A percentile compares a stretch with the other conserved stretches of the same genome.
Evolutionary conservation across 2,113 vertebrate genomes (phyloP).

Genomic region (Aspidoscelis tigris): DNA sequence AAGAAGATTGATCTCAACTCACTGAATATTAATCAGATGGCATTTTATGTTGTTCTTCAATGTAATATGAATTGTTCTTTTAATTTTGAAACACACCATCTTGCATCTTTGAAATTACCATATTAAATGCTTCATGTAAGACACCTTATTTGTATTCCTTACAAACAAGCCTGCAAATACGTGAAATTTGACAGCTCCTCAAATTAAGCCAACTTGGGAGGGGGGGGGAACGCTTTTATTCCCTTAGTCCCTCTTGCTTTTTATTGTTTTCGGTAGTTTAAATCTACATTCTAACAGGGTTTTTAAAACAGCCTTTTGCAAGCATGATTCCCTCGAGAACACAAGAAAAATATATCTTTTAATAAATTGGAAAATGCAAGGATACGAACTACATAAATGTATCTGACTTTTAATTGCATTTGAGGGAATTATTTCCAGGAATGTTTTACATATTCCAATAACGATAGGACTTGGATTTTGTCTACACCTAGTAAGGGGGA

Average conservation of each 20-base stretch:
- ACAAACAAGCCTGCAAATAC: slow-evolving; percentile 16
- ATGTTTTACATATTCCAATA: slow-evolving; percentile 6
- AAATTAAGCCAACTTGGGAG: not conserved
- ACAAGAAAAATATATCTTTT: slow-evolving; percentile 5
- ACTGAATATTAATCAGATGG: slow-evolving; percentile 35
- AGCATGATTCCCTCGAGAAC: not conserved
- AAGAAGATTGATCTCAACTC: slow-evolving; percentile 33
- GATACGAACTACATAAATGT: not conserved
- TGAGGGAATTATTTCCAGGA: not conserved
- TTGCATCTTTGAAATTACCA: slow-evolving; percentile 45
- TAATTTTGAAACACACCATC: slow-evolving; percentile 49
- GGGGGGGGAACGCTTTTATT: not conserved
- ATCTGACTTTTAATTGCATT: not conserved
- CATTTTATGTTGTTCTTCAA: slow-evolving; percentile 43
- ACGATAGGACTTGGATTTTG: not conserved
- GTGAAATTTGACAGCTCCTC: slow-evolving; percentile 27
- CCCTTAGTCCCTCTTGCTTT: not conserved
- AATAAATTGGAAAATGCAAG: not conserved
- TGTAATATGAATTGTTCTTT: slow-evolving; percentile 50
- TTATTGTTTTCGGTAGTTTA: not conserved
- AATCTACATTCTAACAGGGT: not conserved
- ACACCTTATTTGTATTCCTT: slow-evolving; percentile 41
- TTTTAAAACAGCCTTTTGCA: not conserved
- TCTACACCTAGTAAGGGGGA: not conserved
- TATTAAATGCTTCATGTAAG: slow-evolving; percentile 43